phyloP scores from a whole-genome alignment of 2,113 vertebrate species.

The Hippocampus barbouri region DNA sequence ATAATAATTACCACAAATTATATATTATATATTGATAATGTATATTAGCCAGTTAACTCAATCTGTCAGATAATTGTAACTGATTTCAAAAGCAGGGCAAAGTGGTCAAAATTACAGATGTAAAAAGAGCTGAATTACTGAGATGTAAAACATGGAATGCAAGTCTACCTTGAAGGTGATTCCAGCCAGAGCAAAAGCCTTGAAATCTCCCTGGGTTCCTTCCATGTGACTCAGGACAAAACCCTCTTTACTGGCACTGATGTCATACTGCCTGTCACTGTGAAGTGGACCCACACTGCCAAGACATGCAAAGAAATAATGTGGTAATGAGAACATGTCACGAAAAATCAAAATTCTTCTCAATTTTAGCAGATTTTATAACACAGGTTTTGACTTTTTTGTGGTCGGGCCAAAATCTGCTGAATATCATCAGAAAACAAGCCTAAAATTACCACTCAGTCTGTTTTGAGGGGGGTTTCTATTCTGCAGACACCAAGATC shows the following conservation, averaged over 20 bases:
- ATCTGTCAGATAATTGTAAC: too few relatives aligned
- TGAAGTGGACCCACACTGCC: constrained; percentile 91
- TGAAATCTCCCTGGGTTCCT: constrained; percentile 86
- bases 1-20: too few relatives aligned
- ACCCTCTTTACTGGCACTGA: constrained; percentile 89
- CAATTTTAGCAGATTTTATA: neutral
- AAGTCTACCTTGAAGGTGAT: constrained; percentile 89
- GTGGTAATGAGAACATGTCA: neutral
- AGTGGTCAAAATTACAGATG: neutral
- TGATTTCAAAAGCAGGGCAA: too few relatives aligned
- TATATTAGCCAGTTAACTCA: too few relatives aligned
- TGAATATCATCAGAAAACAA: too few relatives aligned
- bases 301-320: neutral
- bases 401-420: too few relatives aligned
- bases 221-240: constrained; percentile 89
- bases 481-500: too few relatives aligned
- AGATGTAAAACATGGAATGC: neutral
- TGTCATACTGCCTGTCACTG: constrained; percentile 86
- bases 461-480: too few relatives aligned
- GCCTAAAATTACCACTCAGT: too few relatives aligned
- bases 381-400: neutral
- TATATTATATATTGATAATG: too few relatives aligned
- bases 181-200: constrained; percentile 93
- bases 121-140: neutral
- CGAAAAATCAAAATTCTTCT: too few relatives aligned